Base-by-base conservation (phyloP, 2,797 vertebrate genomes). In the Tiaroga cobitis region DNA sequence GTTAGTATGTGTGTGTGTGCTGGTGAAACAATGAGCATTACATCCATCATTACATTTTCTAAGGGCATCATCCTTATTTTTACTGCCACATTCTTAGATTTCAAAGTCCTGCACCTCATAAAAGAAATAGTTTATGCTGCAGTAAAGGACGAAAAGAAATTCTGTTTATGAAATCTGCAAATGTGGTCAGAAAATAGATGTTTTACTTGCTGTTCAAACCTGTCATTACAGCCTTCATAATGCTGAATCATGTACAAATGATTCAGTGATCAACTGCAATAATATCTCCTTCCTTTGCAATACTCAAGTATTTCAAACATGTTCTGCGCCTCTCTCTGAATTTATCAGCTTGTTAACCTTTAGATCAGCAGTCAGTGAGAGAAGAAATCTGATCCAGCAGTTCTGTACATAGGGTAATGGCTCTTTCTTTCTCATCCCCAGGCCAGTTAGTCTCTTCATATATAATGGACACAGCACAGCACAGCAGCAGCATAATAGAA, bases 1-100 rank as follows among this genome's bases (percentile, higher is more conserved):
- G 63, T 81, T 61, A 67, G 51, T 72, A 49, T 76, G 85, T 91
- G 92, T 90, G 92, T 90, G 89, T 85, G 92, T 93, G 93, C 91
- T 91, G 86, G 88, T 65, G 68, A 86, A 37, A 80, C 81, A 76
- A 91, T 91, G 88, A 91, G 91, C 56, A 80, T 80, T 80, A 80
- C 77, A 80, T 85, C 54, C 83, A 85, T 80, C 83, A 80, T 80
- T 70, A 70, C 75, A 79, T 72, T 85, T 85, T 65, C 54, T 74
- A 61, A 51, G 78, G 77, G 56, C 68, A 65, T 80, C 51, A 73
- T 80, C 39, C 32, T 73, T 59, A 49, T 49, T 80, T 80, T 79
- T 80, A 85, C 39, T 61, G 77, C 54, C 15, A 41, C 67, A 19
- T 80, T 80, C 77, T 85, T 73, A 73, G 65, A 72, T 85, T 85